Base-by-base conservation (phyloP, 1,140 invertebrate genomes). In the Drosophila virilis region DNA sequence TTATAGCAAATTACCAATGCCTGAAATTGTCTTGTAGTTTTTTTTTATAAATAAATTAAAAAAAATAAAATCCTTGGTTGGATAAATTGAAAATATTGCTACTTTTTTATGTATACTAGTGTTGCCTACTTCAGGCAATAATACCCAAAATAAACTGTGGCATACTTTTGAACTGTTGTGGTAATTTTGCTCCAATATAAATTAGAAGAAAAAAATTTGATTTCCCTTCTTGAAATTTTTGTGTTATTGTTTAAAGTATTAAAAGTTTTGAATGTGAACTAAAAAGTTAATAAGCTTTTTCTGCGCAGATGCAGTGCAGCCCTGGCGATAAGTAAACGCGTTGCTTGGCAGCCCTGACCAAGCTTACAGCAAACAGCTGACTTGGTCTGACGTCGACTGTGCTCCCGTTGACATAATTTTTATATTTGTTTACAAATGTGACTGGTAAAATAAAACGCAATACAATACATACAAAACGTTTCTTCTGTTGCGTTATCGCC, bases 331-430 rank as follows among this genome's bases (percentile, higher is more conserved):
- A 6, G 33, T 1, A 10, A 32, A 33, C 15, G 7, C 22, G 8
- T 5, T 12, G 32, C 9, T 6, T 35, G 50, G 28, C 71, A 74
- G 40, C 71, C 12, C 71, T 74, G 48, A 10, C 2, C 12, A 37
- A 3, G 43, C 38, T 61, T 8, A 1, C n/a, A 2, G 1, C 40
- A 60, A 50, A 12, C 70, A 73, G 62, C 70, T 73, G 55, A 54
- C 60, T 35, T 33, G 12, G 15, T 13, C 5, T 48, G 40, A 51
- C 40, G 37, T 12, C 1, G 37, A 59, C 51, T 13, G 17, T 52
- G 35, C n/a, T 22, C 10, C 0, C 7, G 35, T 8, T 38, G 32
- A 37, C 33, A 8, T 1, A 40, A 5, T 12, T 13, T 32, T 13
- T 57, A 28, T 35, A 13, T 42, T 40, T 50, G 28, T 59, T 67